phyloP scores from a whole-genome alignment of 2,888 invertebrate genomes.

The Drosophila rellima region DNA sequence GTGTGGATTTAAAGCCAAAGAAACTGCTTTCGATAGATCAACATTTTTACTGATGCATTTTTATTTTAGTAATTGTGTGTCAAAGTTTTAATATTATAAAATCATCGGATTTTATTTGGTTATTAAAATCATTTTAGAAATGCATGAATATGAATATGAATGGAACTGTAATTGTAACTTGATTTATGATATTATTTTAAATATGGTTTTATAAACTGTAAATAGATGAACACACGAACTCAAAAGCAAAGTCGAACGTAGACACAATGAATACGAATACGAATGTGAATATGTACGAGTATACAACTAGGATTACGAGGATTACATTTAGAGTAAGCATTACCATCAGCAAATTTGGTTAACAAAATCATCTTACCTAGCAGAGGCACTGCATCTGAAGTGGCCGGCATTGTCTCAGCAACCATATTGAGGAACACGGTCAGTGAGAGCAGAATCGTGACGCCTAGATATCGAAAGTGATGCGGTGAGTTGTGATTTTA shows the following conservation, averaged over 20 bases:
- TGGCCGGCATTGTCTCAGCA: constrained; percentile 99
- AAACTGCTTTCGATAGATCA: constrained; percentile 25
- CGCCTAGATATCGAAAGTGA: constrained; percentile 88
- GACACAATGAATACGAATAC: constrained; percentile 38
- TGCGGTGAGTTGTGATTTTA: constrained; percentile 1
- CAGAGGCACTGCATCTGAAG: constrained; percentile 96
- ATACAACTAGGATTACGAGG: constrained; percentile 22
- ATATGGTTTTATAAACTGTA: constrained; percentile 32
- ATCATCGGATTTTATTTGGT: constrained; percentile 81
- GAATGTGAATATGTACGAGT: constrained; percentile 23
- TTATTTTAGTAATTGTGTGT: constrained; percentile 70
- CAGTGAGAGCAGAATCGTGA: constrained; percentile 98
- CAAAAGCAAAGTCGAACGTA: constrained; percentile 41
- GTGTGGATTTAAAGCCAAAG: constrained; percentile 39
- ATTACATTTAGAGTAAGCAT: constrained; percentile 53
- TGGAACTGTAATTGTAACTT: constrained; percentile 60
- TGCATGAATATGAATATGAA: constrained; percentile 66
- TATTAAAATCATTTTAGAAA: constrained; percentile 79
- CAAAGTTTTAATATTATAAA: constrained; percentile 85
- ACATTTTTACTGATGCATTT: constrained; percentile 47
- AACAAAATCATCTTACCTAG: constrained; percentile 88
- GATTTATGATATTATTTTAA: constrained; percentile 34
- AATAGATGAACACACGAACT: constrained; percentile 58
- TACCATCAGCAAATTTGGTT: constrained; percentile 48
- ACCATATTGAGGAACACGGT: constrained; percentile 99